Base-by-base conservation (phyloP, 2,888 invertebrate species). In the Julus scanicus region DNA sequence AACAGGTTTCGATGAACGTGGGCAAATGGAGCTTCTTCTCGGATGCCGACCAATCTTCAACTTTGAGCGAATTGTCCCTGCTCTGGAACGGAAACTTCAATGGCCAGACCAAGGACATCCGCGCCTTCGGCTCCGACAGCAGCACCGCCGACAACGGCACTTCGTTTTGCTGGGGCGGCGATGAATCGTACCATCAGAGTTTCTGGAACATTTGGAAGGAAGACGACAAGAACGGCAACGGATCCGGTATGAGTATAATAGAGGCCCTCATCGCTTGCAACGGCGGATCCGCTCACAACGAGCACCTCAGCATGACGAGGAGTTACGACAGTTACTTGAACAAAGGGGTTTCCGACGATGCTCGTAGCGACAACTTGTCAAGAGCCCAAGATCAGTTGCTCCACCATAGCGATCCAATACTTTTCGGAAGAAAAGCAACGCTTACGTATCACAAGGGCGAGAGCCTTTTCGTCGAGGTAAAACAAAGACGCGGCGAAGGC, bases 371-470 rank as follows among this genome's bases (percentile, higher is more conserved):
- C 15, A 86, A 29, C n/a, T n/a, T 84, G 88, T 17, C 44, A 2
- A 15, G 20, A 8, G 84, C 8, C 9, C 84, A 40, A 17, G 88
- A 57, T 53, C 29, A 57, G 39, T n/a, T 8, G 63, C 20, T 29
- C 29, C 29, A 40, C 84, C 88, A 44, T 80, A 89, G 89, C 71
- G 89, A 89, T 15, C 89, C 89, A 11, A 39, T 86, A 20, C 85
- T 88, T 13, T 88, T 85, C 39, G 71, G 80, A 6, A 86, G 88
- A 44, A 88, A 88, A 37, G 88, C 88, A n/a, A 89, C 89, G 29
- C 80, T 89, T 20, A 89, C 89, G n/a, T 88, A 89, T 85, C 90
- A 90, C 87, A 88, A 89, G 49, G 89, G 88, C 13, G 89, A 90
- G 63, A 89, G 89, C 86, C 87, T 86, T 11, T 89, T 90, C 88